These are phyloP conservation scores for Lithodes maja DNA, from an alignment of 2,888 invertebrate genomes.

Conservation along the genomic window DNA sequence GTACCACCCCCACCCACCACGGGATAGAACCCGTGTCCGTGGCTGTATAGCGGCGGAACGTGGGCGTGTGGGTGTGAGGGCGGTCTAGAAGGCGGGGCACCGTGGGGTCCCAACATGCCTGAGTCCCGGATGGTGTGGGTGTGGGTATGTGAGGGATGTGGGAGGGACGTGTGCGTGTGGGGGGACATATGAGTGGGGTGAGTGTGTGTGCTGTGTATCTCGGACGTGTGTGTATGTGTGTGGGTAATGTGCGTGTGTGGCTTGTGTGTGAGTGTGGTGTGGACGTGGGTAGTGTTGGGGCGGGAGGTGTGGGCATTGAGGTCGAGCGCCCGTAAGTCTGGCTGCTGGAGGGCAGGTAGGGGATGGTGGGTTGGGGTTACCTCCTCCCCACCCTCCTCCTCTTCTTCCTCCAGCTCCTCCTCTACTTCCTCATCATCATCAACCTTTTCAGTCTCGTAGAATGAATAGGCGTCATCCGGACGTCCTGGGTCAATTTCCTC, in stretches of 20 bases:
- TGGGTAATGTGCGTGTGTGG: constrained; percentile 33
- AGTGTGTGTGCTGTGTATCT: constrained; percentile 19
- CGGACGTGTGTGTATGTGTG: constrained; percentile 41
- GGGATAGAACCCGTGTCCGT: constrained; percentile 50
- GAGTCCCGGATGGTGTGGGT: constrained; percentile 44
- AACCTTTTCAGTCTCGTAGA: constrained; percentile 56
- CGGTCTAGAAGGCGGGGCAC: constrained; percentile 44
- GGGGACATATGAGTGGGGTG: constrained; percentile 27
- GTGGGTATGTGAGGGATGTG: constrained; percentile 21
- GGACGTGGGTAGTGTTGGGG: constrained; percentile 17
- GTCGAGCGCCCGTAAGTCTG: not conserved
- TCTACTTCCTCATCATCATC: constrained; percentile 53
- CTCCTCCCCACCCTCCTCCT: constrained; percentile 43
- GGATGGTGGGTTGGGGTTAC: constrained; percentile 14
- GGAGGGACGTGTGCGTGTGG: constrained; percentile 9
- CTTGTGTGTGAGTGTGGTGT: constrained; percentile 18
- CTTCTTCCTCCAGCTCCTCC: constrained; percentile 62
- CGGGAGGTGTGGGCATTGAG: not conserved
- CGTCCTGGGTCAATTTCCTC: constrained; percentile 69
- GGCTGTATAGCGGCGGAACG: constrained; percentile 53
- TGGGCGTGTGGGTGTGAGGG: constrained; percentile 56
- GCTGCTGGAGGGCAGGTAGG: constrained; percentile 26
- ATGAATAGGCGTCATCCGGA: constrained; percentile 63
- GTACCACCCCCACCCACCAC: constrained; percentile 49
- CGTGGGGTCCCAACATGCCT: constrained; percentile 47